A percentile compares a stretch with the other conserved stretches of the same genome.
Evolutionary conservation across 2,113 vertebrate species (phyloP).

Genomic region (Pithys albifrons): DNA sequence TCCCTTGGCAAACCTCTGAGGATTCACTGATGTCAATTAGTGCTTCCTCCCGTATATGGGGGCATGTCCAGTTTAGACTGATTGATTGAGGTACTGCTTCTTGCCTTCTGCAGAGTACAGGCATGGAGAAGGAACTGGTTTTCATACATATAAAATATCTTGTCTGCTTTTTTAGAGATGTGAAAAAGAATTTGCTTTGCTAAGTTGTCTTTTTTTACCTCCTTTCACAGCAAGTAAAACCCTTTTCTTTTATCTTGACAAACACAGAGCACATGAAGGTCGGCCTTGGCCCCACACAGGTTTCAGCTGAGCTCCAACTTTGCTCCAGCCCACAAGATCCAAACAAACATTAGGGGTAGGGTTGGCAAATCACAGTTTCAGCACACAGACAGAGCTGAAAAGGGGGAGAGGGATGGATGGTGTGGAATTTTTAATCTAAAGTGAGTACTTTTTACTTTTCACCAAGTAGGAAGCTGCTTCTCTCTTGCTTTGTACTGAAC

Average conservation of each 20-base stretch:
- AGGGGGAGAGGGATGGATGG: too few relatives aligned
- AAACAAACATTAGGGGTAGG: background rate
- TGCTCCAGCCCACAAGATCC: background rate
- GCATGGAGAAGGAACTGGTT: background rate
- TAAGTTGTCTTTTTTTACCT: background rate
- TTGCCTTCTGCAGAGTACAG: background rate
- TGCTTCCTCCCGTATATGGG: constrained; percentile 13
- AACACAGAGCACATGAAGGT: background rate
- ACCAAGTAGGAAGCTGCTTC: background rate
- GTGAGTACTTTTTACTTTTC: background rate
- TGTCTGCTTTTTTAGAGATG: background rate
- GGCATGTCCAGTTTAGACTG: background rate
- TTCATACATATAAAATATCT: background rate
- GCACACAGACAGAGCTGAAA: background rate
- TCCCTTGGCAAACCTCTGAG: constrained; percentile 39
- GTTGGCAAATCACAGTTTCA: background rate
- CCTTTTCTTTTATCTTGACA: background rate
- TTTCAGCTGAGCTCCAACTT: background rate
- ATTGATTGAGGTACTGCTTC: background rate
- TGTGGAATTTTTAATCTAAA: background rate
- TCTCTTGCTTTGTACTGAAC: background rate
- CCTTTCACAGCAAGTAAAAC: background rate
- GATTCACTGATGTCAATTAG: constrained; percentile 42
- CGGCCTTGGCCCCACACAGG: background rate
- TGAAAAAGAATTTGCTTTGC: background rate